Evolutionary conservation across 2,888 invertebrate genomes (phyloP), one percentile per base, ranked within the genome.

Genomic region (Thera britannica): DNA sequence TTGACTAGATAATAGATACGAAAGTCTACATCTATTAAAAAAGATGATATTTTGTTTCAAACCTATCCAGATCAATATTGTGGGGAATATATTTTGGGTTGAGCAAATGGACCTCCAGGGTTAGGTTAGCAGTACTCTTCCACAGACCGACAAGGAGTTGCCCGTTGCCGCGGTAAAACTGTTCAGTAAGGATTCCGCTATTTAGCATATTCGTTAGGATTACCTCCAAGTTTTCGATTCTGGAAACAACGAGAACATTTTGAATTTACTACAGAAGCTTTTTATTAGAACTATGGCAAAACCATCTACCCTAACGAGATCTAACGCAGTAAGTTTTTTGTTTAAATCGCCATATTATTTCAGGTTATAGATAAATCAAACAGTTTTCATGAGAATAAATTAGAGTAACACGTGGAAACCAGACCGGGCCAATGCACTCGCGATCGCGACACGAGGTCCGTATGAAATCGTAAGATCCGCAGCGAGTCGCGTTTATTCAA

Each of bases 151-250:
- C 82, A 2, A 91, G 81, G 9, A 90, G 76, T 3, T 68, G 76
- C 49, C 87, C 89, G 41, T 80, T 77, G 56, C 86, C 86, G 55
- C 84, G 79, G 78, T 79, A 89, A 9, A 90, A 70, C 62, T 78
- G 77, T 36, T 85, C 82, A 35, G 90, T 83, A 36, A 91, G 81
- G 35, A 81, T 65, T 34, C 88, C 88, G 72, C 80, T 77, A 35
- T 81, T 79, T 55, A 83, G 78, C 86, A 91, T 87, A 79, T 90
- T 90, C 60, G 76, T 78, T 71, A 91, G 68, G 55, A 82, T 79
- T 5, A 79, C 70, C 74, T 89, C 85, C 69, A 91, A 81, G 82
- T 90, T 91, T 71, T 70, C 71, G 73, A 90, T 74, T 85, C 90
- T 91, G 90, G 75, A 84, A 80, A 89, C 72, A 76, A 82, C 76